phyloP scores from a whole-genome alignment of 2,797 vertebrate species.

The Pipistrellus pipistrellus region DNA sequence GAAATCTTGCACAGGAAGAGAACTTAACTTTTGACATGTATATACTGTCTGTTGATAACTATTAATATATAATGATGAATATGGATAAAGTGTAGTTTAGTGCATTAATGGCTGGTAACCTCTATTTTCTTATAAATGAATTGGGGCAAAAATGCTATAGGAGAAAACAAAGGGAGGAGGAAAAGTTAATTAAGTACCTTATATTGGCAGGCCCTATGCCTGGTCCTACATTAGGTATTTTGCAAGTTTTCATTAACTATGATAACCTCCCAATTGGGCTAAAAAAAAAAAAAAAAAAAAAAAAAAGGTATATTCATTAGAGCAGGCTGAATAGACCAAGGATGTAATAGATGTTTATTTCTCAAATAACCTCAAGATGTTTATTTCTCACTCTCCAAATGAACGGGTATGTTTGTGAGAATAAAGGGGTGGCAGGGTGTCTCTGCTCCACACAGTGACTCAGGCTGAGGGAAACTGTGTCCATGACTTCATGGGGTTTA shows the following conservation, averaged over 20 bases:
- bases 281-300: background rate
- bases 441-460: background rate
- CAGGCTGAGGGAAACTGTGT: background rate
- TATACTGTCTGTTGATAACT: background rate
- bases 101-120: background rate
- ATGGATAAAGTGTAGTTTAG: background rate
- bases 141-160: background rate
- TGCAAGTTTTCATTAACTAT: background rate
- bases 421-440: background rate
- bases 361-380: background rate
- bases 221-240: background rate
- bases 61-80: background rate
- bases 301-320: background rate
- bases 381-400: background rate
- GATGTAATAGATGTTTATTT: background rate
- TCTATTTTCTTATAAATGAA: background rate
- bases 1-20: background rate
- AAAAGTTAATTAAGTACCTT: background rate
- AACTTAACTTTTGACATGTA: background rate
- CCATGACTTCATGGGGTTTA: rapidly evolving
- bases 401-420: background rate
- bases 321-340: background rate
- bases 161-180: background rate
- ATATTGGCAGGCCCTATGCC: background rate
- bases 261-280: background rate